Evolutionary conservation across 2,797 vertebrate genomes (phyloP), one percentile per base, ranked within the genome.

Genomic region (Spinus olivaceus): DNA sequence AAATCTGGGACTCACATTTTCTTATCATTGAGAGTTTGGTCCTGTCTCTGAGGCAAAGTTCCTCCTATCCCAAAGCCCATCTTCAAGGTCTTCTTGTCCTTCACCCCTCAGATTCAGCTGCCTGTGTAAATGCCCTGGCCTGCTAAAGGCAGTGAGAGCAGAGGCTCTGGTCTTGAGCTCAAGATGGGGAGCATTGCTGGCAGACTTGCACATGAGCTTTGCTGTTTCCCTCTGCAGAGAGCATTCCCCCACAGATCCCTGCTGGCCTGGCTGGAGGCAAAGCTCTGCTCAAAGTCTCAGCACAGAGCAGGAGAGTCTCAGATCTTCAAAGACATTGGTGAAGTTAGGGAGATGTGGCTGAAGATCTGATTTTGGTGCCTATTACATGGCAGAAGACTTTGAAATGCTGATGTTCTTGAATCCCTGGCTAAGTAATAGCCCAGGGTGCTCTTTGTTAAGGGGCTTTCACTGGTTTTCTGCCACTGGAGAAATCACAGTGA

Each of bases 361-460:
- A 35, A 53, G 32, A 42, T 69, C 33, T 71, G 56, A 21, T 70
- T 82, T 70, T 66, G 14, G 30, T 66, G 57, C n/a, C 37, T 51
- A 2, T 25, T 28, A 14, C 14, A 22, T 28, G 17, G 27, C 27
- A 51, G 39, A 78, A 33, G 14, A 18, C 46, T 71, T 85, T 15
- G 21, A 67, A 67, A 67, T n/a, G 15, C 27, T 70, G 39, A 35
- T 50, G 9, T 50, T 57, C 19, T 44, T 32, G 53, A 61, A 66
- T 65, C n/a, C 21, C 8, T 6, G 23, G 27, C 28, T 64, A 59
- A 35, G 13, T 49, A 25, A 33, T 10, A 64, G n/a, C 41, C 30
- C 4, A 3, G 24, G 19, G 22, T 33, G 22, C 23, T 82, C 16
- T 28, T 2, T 4, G 2, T 42, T 24, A 24, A 0, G 2, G 35